These are phyloP conservation scores for Anguilla megastoma DNA, from an alignment of 2,797 vertebrate genomes.

Conservation along the genomic window DNA sequence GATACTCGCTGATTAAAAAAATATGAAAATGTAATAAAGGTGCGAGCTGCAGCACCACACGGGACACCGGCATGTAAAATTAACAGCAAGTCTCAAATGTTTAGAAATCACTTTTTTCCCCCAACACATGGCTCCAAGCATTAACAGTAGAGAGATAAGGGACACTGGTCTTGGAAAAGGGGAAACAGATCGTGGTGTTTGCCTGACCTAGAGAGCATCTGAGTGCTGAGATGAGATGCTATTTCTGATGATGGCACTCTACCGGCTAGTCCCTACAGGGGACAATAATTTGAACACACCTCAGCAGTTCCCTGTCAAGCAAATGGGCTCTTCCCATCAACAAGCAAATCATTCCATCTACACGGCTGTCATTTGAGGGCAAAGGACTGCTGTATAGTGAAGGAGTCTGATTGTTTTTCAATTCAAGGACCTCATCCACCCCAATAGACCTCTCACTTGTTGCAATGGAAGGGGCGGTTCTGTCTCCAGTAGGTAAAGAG, in stretches of 20 bases:
- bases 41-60: background rate
- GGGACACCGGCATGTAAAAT: background rate
- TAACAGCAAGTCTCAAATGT: background rate
- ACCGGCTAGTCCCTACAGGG: background rate
- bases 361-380: background rate
- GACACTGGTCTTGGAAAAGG: background rate
- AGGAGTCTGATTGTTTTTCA: background rate
- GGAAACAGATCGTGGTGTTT: background rate
- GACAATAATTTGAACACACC: constrained; percentile 8
- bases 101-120: background rate
- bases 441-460: background rate
- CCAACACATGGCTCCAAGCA: background rate
- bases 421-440: background rate
- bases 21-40: background rate
- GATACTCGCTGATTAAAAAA: background rate
- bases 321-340: background rate
- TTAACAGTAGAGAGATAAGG: background rate
- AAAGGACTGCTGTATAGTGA: background rate
- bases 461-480: background rate
- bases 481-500: background rate
- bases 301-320: background rate
- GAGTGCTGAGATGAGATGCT: background rate
- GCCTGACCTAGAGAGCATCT: background rate
- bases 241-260: constrained; percentile 1
- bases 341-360: background rate